Evolutionary conservation across 2,797 vertebrate genomes (phyloP), one percentile per base, ranked within the genome.

Genomic region (Phataginus tetradactyla): DNA sequence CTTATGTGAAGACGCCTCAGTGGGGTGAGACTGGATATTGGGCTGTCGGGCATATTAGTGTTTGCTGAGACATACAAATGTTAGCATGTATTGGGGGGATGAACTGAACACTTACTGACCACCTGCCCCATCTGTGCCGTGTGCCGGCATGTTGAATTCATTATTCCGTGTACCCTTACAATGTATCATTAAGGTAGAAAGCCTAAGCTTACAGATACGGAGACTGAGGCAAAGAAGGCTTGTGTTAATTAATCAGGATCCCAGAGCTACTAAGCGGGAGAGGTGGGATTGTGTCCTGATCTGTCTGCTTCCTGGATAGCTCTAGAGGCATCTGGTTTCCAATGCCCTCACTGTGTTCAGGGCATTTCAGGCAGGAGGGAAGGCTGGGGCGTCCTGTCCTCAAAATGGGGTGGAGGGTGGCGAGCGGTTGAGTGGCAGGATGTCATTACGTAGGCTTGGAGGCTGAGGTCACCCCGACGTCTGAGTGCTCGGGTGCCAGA

Each of bases 381-480:
- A 79, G 37, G 15, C 57, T 45, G 64, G n/a, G 17, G 5, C 7
- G 17, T 45, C 42, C 42, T 45, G 42, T 45, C 42, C 42, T 45
- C 42, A 45, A 10, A 32, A 39, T 55, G 29, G 78, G 78, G 66
- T 12, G 45, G 80, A 53, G 14, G 34, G n/a, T 87, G 20, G 80
- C 74, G 51, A 64, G 68, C 15, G 39, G 21, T 23, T 83, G 87
- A 61, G 39, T 27, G 49, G 49, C 78, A 53, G 81, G 59, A 34
- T 75, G 74, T 83, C 53, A 15, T 69, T 90, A 39, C 21, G 8
- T 21, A 64, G 49, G 53, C 80, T 78, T 34, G 81, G 57, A 49
- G 49, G 59, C 12, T 86, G 75, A 97, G 88, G 95, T 96, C 94
- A 96, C 69, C 71, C 64, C 79, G 51, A 64, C 83, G 66, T 92